These are phyloP conservation scores for Microctonus aethiopoides DNA, from an alignment of 2,888 invertebrate genomes.

Conservation along the genomic window DNA sequence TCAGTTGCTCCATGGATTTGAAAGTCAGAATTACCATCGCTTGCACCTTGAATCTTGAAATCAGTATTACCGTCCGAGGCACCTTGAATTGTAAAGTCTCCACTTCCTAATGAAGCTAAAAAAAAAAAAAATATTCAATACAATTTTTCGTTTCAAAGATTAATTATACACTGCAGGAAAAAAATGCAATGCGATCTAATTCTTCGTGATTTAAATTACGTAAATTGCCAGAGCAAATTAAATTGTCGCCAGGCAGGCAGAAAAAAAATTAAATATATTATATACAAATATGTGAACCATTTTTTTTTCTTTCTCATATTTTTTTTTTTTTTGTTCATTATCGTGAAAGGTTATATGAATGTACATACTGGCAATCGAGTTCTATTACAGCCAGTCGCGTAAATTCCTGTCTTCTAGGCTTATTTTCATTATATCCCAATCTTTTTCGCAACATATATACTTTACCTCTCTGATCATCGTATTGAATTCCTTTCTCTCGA, in stretches of 20 bases:
- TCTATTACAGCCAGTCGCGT: background rate
- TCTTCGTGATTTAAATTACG: background rate
- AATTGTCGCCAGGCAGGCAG: background rate
- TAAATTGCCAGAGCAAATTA: background rate
- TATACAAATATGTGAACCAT: background rate
- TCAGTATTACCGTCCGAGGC: constrained; percentile 44
- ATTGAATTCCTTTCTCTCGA: constrained; percentile 61
- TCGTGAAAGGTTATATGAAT: constrained; percentile 41
- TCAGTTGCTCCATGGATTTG: constrained; percentile 59
- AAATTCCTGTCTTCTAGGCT: background rate
- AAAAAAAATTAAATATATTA: background rate
- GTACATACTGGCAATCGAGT: constrained; percentile 16
- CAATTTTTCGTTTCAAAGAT: background rate
- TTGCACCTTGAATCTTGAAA: constrained; percentile 53
- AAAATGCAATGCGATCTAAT: background rate
- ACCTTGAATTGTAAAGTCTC: constrained; percentile 48
- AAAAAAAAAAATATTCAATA: constrained; percentile 7
- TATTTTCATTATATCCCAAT: background rate
- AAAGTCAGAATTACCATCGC: constrained; percentile 55
- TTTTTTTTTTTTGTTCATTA: too few relatives aligned
- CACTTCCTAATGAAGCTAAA: constrained; percentile 50
- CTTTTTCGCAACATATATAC: background rate
- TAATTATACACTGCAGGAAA: background rate
- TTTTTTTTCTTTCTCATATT: too few relatives aligned
- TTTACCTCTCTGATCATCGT: constrained; percentile 60